These are phyloP conservation scores for Pterobdella sp. DNA, from an alignment of 2,888 invertebrate species.

Conservation along the genomic window DNA sequence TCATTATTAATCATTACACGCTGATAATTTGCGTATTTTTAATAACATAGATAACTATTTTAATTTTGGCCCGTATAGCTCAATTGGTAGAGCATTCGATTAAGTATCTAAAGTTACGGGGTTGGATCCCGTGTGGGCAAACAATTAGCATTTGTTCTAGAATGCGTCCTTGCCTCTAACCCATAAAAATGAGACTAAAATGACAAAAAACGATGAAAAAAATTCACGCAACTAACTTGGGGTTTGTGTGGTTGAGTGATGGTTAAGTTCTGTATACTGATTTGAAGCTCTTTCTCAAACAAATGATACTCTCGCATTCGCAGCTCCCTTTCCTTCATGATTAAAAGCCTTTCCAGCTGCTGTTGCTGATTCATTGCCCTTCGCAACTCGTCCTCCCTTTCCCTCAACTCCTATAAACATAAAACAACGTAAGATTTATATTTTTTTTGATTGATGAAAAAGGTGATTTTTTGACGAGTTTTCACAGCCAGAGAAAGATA, in stretches of 20 bases:
- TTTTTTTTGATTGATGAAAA: too few species aligned
- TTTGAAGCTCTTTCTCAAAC: constrained; percentile 74
- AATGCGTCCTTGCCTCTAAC: too few species aligned
- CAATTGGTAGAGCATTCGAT: too few species aligned
- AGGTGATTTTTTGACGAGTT: too few species aligned
- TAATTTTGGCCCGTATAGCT: too few species aligned
- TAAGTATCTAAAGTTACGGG: too few species aligned
- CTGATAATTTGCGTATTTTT: too few species aligned
- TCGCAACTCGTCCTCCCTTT: constrained; percentile 80
- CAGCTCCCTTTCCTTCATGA: constrained; percentile 70
- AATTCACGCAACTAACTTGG: neutral
- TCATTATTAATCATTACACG: neutral
- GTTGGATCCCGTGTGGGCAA: too few species aligned
- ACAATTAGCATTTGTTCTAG: too few species aligned
- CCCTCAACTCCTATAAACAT: constrained; percentile 71
- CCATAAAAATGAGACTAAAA: too few species aligned
- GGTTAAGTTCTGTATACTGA: constrained; percentile 75
- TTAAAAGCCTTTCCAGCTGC: constrained; percentile 75
- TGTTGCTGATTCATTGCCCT: constrained; percentile 79
- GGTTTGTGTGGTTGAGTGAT: constrained; percentile 64
- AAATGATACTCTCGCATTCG: constrained; percentile 82
- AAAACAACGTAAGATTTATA: neutral
- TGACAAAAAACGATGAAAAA: too few species aligned
- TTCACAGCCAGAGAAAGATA: neutral
- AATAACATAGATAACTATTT: too few species aligned